Base-by-base conservation (phyloP, 2,797 vertebrate species). In the Spondyliosoma cantharus region DNA sequence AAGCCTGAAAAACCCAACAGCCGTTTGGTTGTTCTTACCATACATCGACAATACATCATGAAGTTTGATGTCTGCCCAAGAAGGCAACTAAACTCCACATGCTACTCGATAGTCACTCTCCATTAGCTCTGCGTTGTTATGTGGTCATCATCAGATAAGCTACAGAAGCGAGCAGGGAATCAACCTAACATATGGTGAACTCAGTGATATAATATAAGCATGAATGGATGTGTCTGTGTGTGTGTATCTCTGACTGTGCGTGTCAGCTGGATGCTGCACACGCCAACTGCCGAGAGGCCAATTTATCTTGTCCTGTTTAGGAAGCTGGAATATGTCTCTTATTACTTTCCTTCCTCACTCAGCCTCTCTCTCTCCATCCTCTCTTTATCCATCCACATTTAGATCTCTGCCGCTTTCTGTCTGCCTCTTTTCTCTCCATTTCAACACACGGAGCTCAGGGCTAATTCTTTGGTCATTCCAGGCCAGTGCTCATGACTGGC, bases 231-330 rank as follows among this genome's bases (percentile, higher is more conserved):
- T 48, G 64, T 63, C 59, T 71, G 57, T 62, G 29, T 25, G 45
- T 54, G 66, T 22, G 54, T 45, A 37, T 68, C 62, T 43, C 32
- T 50, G 62, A 62, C 57, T 74, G 37, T 72, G 57, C 54, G 81
- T 61, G 61, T 77, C 25, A 48, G 74, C 69, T 73, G 53, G 71
- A 80, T 85, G 75, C 61, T 64, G 58, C 64, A 50, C 70, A 78
- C 6, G 46, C 85, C 81, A 81, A 81, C 58, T 81, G 83, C 88
- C 83, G 73, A 73, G 80, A 82, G 83, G 76, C 77, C 76, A 68
- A 79, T 88, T 86, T 78, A 78, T 82, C 65, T 83, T 13, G 4
- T 52, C 62, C 73, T 54, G 50, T 84, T 86, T 69, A 71, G 61
- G 50, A 69, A 78, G 68, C 73, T 62, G 81, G 74, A 73, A 65